Conservation (phyloP, 1,140 invertebrate genomes). For the Drosophila parvula region DNA sequence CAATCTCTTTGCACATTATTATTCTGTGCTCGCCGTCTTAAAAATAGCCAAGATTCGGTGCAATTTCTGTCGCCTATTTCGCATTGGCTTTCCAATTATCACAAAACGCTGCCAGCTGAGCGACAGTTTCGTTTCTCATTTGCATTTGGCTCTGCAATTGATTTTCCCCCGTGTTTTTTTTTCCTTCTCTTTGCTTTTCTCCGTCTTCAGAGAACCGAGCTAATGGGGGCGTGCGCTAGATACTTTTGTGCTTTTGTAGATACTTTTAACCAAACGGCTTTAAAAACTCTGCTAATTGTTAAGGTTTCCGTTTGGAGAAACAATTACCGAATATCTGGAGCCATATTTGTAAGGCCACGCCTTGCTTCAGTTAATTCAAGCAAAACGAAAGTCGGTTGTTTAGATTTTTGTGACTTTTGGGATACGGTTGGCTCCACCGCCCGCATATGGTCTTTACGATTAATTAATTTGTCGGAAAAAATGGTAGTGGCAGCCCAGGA, state of each 20-base stretch:
- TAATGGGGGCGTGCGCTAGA: slow-evolving; percentile 64
- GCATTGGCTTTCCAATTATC: slow-evolving; percentile 66
- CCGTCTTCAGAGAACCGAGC: slow-evolving; percentile 17
- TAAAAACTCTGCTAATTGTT: slow-evolving; percentile 64
- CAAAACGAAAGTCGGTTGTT: slow-evolving; percentile 51
- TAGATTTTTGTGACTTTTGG: slow-evolving; percentile 36
- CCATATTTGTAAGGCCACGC: slow-evolving; percentile 62
- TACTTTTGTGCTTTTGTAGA: slow-evolving; percentile 27
- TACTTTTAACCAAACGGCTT: slow-evolving; percentile 15
- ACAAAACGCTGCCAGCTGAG: slow-evolving; percentile 51
- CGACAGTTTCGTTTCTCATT: slow-evolving; percentile 57
- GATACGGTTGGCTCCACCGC: slow-evolving; percentile 42
- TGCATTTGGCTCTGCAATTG: slow-evolving; percentile 56
- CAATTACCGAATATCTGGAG: slow-evolving; percentile 72
- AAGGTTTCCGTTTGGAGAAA: slow-evolving; percentile 64
- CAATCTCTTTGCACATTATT: slow-evolving; percentile 10
- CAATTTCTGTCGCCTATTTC: slow-evolving; percentile 60
- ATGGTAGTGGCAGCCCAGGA: background rate
- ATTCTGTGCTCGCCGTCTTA: slow-evolving; percentile 28
- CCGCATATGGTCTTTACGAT: slow-evolving; percentile 55
- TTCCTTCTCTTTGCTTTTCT: slow-evolving; percentile 16
- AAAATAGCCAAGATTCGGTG: slow-evolving; percentile 64
- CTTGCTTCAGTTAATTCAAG: slow-evolving; percentile 53
- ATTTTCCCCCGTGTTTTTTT: slow-evolving; percentile 36
- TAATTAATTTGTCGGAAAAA: slow-evolving; percentile 45